Percentiles rank a stretch among this genome's conserved stretches.
phyloP scores from a whole-genome alignment of 2,113 vertebrate species.

The Sylvilagus bachmani region DNA sequence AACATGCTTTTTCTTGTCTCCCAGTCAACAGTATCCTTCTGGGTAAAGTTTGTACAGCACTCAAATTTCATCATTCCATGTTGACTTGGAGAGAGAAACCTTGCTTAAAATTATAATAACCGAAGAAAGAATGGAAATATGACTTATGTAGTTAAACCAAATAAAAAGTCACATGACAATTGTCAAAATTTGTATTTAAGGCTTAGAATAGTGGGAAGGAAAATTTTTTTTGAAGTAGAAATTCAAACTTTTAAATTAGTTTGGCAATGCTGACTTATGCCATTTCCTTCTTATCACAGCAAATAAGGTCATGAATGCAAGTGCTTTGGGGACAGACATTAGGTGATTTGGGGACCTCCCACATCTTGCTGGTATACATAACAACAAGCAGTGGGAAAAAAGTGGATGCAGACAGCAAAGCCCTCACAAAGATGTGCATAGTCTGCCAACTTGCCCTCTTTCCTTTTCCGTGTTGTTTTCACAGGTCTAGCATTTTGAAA shows the following conservation, averaged over 20 bases:
- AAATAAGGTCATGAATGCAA: not conserved
- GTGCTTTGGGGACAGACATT: not conserved
- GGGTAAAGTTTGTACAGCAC: not conserved
- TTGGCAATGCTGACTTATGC: not conserved
- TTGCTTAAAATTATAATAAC: not conserved
- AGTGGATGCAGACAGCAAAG: not conserved
- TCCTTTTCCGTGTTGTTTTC: not conserved
- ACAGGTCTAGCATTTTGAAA: not conserved
- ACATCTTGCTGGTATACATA: no score
- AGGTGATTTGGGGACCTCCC: not conserved
- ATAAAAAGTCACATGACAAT: not conserved
- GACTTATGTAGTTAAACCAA: not conserved
- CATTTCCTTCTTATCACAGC: not conserved
- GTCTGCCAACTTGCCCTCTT: not conserved
- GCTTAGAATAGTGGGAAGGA: not conserved
- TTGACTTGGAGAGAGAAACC: not conserved
- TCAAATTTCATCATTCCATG: constrained; percentile 29
- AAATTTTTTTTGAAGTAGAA: not conserved
- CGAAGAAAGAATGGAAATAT: not conserved
- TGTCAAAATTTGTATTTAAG: constrained; percentile 23
- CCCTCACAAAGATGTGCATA: not conserved
- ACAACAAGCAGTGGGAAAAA: not conserved
- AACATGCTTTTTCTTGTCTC: not conserved
- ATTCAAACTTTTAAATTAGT: not conserved
- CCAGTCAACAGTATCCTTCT: constrained; percentile 19